Conservation (phyloP, 2,888 invertebrate genomes). For the Aleiodes leptofemur region DNA sequence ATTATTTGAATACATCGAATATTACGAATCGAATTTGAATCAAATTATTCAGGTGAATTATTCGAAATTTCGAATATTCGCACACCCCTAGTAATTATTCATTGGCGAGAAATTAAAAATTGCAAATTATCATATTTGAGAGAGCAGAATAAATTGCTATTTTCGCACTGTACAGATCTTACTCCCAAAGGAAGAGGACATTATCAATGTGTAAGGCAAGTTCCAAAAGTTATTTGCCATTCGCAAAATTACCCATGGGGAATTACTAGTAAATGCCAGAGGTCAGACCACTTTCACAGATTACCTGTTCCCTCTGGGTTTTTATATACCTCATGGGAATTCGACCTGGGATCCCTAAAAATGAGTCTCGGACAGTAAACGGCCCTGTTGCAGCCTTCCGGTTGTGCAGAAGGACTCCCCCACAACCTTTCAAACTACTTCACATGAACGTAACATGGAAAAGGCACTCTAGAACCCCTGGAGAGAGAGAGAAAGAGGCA, state of each 20-base stretch:
- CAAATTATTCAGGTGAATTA: no score
- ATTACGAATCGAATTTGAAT: no score
- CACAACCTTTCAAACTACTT: constrained; percentile 51
- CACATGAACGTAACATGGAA: constrained; percentile 39
- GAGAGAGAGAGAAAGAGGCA: no score
- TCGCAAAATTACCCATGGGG: constrained; percentile 39
- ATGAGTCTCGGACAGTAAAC: constrained; percentile 21
- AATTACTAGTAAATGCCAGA: constrained; percentile 30
- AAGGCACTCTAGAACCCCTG: not conserved
- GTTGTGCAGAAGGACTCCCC: constrained; percentile 52
- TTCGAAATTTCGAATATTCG: no score
- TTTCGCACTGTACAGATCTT: not conserved
- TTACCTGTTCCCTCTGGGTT: constrained; percentile 33
- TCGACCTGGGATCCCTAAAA: constrained; percentile 34
- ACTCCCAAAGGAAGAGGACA: constrained; percentile 6
- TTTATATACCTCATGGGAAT: constrained; percentile 45
- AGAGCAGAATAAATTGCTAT: not conserved
- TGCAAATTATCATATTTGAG: no score
- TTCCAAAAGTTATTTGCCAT: constrained; percentile 38
- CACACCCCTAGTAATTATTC: no score
- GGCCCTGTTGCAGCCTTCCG: constrained; percentile 43
- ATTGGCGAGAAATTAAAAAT: no score
- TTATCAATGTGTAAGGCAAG: not conserved
- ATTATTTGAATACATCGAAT: no score
- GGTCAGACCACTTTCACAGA: constrained; percentile 44